Conservation (phyloP, 2,888 invertebrate genomes). For the Idaea aversata region DNA sequence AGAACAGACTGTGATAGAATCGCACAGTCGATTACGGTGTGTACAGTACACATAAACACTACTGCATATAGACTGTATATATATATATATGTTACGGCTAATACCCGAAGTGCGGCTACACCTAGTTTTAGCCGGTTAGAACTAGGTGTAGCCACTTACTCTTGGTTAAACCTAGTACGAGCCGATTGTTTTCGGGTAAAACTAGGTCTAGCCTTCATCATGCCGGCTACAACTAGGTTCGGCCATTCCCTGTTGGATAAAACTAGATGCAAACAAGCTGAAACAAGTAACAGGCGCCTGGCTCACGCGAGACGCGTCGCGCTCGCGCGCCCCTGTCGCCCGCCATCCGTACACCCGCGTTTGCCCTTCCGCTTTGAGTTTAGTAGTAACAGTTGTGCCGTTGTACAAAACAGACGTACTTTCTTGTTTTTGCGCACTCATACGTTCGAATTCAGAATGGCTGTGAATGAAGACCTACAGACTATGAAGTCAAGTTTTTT, state of each 20-base stretch:
- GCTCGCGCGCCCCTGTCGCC: conserved; percentile 6
- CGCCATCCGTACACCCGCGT: conserved; percentile 9
- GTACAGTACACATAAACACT: too few species aligned
- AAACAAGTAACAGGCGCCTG: conserved; percentile 9
- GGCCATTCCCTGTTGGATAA: conserved; percentile 10
- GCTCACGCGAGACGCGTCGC: conserved; percentile 5
- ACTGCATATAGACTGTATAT: too few species aligned
- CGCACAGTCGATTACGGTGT: too few species aligned
- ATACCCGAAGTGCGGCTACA: too few species aligned
- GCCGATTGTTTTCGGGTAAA: not conserved
- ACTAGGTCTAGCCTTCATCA: conserved; percentile 6
- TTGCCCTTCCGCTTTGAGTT: conserved; percentile 12
- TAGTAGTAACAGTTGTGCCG: conserved; percentile 10
- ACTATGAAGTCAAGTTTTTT: conserved; percentile 14
- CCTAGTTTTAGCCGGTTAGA: too few species aligned
- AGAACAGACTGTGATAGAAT: too few species aligned
- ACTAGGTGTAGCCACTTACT: too few species aligned
- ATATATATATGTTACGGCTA: not conserved
- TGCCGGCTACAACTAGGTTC: conserved; percentile 8
- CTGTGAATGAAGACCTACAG: conserved; percentile 4
- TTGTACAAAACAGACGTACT: conserved; percentile 6
- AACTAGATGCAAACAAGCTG: conserved; percentile 12
- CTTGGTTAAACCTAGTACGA: too few species aligned
- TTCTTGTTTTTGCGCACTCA: too few species aligned
- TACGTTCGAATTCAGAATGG: too few species aligned